A percentile compares a stretch with the other conserved stretches of the same genome.
These are phyloP conservation scores for Alectura lathami DNA, from an alignment of 2,113 vertebrate species.

Conservation along the genomic window DNA sequence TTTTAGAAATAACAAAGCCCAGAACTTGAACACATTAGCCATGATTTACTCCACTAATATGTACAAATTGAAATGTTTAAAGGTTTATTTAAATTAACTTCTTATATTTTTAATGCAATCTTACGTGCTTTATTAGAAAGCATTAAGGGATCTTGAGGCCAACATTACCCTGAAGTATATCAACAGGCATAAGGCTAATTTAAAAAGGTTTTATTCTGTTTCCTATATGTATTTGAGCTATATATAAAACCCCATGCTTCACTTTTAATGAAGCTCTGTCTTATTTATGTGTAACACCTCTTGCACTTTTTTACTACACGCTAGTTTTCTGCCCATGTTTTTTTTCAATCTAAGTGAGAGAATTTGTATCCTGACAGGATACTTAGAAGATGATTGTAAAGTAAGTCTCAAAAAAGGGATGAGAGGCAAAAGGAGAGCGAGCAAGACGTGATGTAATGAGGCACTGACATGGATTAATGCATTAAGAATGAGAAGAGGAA, in stretches of 20 bases:
- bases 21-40: not conserved
- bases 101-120: not conserved
- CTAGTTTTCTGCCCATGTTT: not conserved
- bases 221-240: not conserved
- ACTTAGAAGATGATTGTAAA: not conserved
- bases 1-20: slow-evolving; percentile 37
- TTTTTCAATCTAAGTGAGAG: not conserved
- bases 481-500: not conserved
- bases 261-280: not conserved
- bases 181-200: slow-evolving; percentile 15
- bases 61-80: slow-evolving; percentile 15
- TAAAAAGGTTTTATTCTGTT: slow-evolving; percentile 9
- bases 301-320: not conserved
- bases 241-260: not conserved
- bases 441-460: not conserved
- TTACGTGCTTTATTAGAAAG: slow-evolving; percentile 14
- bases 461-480: not conserved
- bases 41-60: not conserved
- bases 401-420: not conserved
- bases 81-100: slow-evolving; percentile 46
- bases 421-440: not conserved
- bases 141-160: not conserved
- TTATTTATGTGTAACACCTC: not conserved
- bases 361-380: not conserved
- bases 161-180: not conserved